Percentiles rank a stretch among this genome's conserved stretches.
These are phyloP conservation scores for Reinhardtius hippoglossoides DNA, from an alignment of 2,113 vertebrate species.

Conservation along the genomic window DNA sequence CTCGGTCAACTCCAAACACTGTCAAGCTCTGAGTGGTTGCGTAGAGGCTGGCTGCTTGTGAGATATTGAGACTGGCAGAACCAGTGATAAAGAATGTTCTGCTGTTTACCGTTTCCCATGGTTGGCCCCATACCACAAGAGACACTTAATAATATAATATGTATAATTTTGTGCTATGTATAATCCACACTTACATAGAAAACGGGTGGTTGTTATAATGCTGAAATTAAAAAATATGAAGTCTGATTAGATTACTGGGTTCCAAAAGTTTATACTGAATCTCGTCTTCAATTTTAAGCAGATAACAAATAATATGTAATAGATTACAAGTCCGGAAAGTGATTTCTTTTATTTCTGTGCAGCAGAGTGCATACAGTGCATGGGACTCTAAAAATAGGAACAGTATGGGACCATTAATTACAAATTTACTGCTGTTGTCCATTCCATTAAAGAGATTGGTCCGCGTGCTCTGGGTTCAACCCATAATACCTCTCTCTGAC, in stretches of 20 bases:
- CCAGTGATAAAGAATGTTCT: background rate
- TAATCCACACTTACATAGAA: too few species aligned
- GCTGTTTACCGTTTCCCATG: background rate
- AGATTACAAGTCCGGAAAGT: background rate
- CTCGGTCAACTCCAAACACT: background rate
- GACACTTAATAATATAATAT: background rate
- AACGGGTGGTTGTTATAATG: too few species aligned
- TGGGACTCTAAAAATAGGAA: slow-evolving; percentile 3
- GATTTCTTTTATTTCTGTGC: background rate
- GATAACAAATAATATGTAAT: background rate
- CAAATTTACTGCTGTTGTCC: background rate
- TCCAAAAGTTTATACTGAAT: too few species aligned
- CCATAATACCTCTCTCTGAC: slow-evolving; percentile 19
- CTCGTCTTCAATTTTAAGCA: too few species aligned
- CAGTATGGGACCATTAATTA: slow-evolving; percentile 7
- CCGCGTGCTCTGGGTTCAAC: background rate
- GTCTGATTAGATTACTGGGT: background rate
- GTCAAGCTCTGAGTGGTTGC: background rate
- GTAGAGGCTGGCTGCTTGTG: background rate
- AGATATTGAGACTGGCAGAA: background rate
- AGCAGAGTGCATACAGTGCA: background rate
- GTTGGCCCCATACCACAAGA: background rate
- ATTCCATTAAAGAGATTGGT: slow-evolving; percentile 35
- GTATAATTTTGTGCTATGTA: background rate
- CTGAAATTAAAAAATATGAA: too few species aligned